Evolutionary conservation across 1,140 invertebrate species (phyloP).

Genomic region (Sarcophaga peregrina): DNA sequence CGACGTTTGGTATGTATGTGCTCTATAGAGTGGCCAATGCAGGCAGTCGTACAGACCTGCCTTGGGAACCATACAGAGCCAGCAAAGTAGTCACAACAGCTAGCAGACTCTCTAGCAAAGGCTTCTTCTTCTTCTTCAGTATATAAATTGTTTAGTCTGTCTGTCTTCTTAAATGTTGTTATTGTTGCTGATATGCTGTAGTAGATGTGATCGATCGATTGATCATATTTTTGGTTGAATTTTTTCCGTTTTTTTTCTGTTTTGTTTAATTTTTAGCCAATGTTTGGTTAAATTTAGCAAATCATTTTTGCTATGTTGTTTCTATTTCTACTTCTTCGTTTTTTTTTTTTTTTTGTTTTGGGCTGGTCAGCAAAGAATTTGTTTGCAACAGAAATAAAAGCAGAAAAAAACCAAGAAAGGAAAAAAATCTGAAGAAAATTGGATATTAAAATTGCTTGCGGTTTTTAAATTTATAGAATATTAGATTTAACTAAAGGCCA

Average conservation of each 20-base stretch:
- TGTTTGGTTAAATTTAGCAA: conserved; percentile 9
- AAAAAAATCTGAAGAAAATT: conserved; percentile 13
- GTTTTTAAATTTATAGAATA: conserved; percentile 17
- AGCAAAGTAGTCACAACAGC: not conserved
- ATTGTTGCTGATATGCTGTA: conserved; percentile 8
- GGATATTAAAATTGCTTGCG: conserved; percentile 24
- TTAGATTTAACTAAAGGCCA: conserved; percentile 6
- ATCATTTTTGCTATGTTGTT: not conserved
- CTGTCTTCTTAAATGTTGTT: not conserved
- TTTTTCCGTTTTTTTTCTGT: not conserved
- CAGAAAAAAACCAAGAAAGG: no score
- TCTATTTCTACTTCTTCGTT: not conserved
- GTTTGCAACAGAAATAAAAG: not conserved
- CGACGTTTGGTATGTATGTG: conserved; percentile 4
- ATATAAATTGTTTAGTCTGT: not conserved
- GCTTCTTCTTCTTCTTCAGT: conserved; percentile 4
- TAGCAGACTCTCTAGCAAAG: not conserved
- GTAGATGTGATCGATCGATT: conserved; percentile 42
- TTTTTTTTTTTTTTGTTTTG: not conserved
- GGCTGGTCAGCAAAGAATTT: conserved; percentile 24
- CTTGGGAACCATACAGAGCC: conserved; percentile 29
- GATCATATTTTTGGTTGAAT: conserved; percentile 20
- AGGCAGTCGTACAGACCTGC: not conserved
- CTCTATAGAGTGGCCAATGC: not conserved
- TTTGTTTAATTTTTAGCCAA: not conserved